phyloP scores from a whole-genome alignment of 2,113 vertebrate species.

The Suncus etruscus region DNA sequence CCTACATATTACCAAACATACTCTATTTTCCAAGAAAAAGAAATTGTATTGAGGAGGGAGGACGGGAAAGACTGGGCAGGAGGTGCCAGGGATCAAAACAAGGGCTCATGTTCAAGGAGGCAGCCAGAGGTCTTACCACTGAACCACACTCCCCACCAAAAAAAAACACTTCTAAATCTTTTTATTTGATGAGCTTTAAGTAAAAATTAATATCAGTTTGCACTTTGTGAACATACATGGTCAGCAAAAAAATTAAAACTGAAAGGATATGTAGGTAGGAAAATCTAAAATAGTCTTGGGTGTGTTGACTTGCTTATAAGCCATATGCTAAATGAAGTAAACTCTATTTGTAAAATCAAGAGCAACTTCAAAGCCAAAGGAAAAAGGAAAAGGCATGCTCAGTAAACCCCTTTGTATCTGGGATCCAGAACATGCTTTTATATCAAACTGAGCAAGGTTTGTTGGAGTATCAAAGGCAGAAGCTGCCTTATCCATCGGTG shows the following conservation, averaged over 20 bases:
- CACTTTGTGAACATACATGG: neutral
- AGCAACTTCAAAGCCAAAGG: constrained; percentile 3
- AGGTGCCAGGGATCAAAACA: too few species aligned
- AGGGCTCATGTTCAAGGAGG: too few species aligned
- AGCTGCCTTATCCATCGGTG: constrained; percentile 8
- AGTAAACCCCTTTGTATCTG: constrained; percentile 48
- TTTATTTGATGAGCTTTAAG: constrained; percentile 27
- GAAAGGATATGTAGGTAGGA: neutral
- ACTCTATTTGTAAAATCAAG: constrained; percentile 23
- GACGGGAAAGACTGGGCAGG: too few species aligned
- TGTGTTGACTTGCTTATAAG: constrained; percentile 6
- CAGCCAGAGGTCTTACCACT: too few species aligned
- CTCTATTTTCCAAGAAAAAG: neutral
- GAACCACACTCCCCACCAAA: too few species aligned
- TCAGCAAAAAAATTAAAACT: too few species aligned
- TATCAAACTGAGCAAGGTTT: constrained; percentile 32
- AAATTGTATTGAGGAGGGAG: too few species aligned
- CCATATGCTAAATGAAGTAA: constrained; percentile 2
- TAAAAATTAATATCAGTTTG: neutral
- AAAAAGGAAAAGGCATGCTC: neutral
- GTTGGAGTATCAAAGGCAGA: constrained; percentile 58
- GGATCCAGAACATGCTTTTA: constrained; percentile 33
- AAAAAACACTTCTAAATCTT: constrained; percentile 32
- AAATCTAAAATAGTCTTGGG: neutral
- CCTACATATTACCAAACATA: neutral